Base-by-base conservation (phyloP, 2,888 invertebrate genomes). In the Ichneumoninae sp. region DNA sequence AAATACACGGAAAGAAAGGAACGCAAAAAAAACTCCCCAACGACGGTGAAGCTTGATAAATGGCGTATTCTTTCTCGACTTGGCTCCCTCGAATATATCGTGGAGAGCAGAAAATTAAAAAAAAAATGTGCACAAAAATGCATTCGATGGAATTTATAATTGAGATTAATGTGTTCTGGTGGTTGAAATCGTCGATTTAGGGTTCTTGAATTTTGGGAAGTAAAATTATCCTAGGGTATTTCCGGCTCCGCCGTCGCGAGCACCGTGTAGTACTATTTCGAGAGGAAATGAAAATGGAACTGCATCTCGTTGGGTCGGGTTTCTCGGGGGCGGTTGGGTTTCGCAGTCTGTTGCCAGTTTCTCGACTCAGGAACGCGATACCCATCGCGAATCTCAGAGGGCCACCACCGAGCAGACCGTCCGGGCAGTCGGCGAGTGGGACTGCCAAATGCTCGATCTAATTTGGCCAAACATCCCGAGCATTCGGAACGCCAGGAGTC, bases 391-490 rank as follows among this genome's bases (percentile, higher is more conserved):
- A 44, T 54, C 76, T 66, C 66, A 10, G 47, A 70, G 30, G 22
- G 26, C 79, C 7, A 60, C 52, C 22, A 40, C 22, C 8, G 52
- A 65, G n/a, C 69, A 57, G 74, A 62, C 72, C 57, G 72, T 62
- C 44, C 13, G 66, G 72, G 1, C 16, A 16, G n/a, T 16, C 36
- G 26, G 50, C 69, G 74, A 62, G 74, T 69, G 65, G 30, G 62
- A 30, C 62, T 62, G 62, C 62, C 81, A 70, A 79, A 52, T 60
- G 66, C 78, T 82, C 71, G 79, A 84, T 84, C 81, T 82, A 84
- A 84, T 84, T 84, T 70, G 70, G 75, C 71, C 71, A 66, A 71
- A 71, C 79, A 84, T 84, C 71, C 76, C 81, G 78, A 79, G 75
- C 33, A 84, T 84, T 79, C 69, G 75, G 54, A 74, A 33, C 72